Evolutionary conservation across 2,113 vertebrate species (phyloP).

Genomic region (Neopipo cinnamomea): DNA sequence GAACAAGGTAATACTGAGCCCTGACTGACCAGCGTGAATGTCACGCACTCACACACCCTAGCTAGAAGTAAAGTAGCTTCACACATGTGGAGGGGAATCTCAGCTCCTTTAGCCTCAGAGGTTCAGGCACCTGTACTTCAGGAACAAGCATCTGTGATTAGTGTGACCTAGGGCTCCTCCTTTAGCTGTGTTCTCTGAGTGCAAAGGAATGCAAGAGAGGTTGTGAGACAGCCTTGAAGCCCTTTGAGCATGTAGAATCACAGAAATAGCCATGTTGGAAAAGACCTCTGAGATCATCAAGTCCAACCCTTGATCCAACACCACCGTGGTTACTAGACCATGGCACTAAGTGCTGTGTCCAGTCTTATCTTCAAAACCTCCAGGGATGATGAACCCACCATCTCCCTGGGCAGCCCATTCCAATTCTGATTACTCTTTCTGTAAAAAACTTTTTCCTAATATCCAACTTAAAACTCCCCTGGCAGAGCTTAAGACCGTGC

Average conservation of each 20-base stretch:
- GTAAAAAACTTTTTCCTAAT: no score
- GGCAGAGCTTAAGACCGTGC: no score
- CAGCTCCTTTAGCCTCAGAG: not conserved
- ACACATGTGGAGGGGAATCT: fast-evolving
- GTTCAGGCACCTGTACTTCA: not conserved
- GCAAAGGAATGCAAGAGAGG: not conserved
- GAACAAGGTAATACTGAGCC: not conserved
- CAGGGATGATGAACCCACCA: no score
- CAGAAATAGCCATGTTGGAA: no score
- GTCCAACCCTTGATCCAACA: no score
- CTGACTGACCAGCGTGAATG: not conserved
- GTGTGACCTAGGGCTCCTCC: not conserved
- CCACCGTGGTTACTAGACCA: no score
- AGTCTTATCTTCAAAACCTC: no score
- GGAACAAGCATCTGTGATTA: not conserved
- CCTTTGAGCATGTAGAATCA: not conserved
- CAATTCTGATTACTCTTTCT: no score
- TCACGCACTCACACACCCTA: not conserved
- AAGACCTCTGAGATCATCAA: no score
- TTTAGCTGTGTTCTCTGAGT: fast-evolving
- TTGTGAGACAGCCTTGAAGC: not conserved
- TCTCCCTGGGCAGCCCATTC: no score
- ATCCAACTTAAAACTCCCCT: no score
- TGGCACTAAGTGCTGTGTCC: no score
- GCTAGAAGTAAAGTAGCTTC: not conserved